Conservation (phyloP, 2,797 vertebrate genomes). For the Odontamblyopus lacepedii region DNA sequence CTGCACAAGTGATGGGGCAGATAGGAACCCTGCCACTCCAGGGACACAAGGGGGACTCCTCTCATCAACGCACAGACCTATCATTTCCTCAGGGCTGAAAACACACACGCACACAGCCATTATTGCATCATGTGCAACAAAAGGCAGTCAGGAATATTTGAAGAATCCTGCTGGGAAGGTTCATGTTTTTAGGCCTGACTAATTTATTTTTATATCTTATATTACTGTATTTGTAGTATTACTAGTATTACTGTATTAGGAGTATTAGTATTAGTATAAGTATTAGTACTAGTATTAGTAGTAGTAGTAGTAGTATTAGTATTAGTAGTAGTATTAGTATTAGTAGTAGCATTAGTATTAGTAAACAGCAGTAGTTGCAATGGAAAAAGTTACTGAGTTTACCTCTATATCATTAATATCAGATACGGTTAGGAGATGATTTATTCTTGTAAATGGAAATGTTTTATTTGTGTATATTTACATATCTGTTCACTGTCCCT, state of each 20-base stretch:
- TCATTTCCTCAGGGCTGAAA: constrained; percentile 65
- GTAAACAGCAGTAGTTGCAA: too few relatives aligned
- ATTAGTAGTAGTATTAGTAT: too few relatives aligned
- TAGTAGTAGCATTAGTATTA: too few relatives aligned
- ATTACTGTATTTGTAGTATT: background rate
- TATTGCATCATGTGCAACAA: constrained; percentile 74
- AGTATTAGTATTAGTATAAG: background rate
- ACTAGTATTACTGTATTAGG: background rate
- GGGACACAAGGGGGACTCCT: constrained; percentile 51
- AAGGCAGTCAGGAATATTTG: constrained; percentile 64
- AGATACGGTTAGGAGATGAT: too few relatives aligned
- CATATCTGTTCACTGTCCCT: too few relatives aligned
- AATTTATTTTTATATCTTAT: background rate
- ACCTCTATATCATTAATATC: too few relatives aligned
- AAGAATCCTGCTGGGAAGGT: constrained; percentile 58
- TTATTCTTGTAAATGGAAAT: too few relatives aligned
- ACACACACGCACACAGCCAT: constrained; percentile 17
- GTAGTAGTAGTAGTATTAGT: too few relatives aligned
- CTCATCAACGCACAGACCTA: constrained; percentile 63
- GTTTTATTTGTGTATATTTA: too few relatives aligned
- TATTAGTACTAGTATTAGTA: background rate
- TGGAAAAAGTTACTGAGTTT: too few relatives aligned
- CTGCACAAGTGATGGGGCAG: constrained; percentile 79
- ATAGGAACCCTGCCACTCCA: constrained; percentile 80
- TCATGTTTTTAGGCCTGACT: constrained; percentile 42